Conservation (phyloP, 2,888 invertebrate genomes). For the Chrysolina oricalcia region DNA sequence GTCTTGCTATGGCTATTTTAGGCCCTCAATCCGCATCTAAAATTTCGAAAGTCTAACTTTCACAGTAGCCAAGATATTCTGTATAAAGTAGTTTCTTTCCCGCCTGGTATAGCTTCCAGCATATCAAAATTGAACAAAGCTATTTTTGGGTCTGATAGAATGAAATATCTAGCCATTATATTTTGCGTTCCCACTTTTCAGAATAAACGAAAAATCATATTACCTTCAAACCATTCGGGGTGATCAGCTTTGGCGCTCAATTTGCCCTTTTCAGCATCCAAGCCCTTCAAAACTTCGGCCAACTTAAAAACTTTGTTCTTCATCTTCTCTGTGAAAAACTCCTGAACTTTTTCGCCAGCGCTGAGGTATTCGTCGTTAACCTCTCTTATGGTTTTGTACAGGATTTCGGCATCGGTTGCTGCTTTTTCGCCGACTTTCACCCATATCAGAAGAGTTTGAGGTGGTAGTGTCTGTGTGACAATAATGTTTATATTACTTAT, state of each 20-base stretch:
- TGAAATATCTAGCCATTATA: too few species aligned
- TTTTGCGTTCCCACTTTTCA: background rate
- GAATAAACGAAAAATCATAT: constrained; percentile 24
- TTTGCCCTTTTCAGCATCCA: constrained; percentile 76
- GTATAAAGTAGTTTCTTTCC: too few species aligned
- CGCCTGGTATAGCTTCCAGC: too few species aligned
- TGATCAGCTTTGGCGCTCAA: constrained; percentile 77
- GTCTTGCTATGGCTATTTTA: too few species aligned
- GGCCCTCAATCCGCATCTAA: too few species aligned
- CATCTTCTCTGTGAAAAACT: constrained; percentile 82
- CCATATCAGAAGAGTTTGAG: constrained; percentile 83
- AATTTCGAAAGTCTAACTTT: too few species aligned
- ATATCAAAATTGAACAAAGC: too few species aligned
- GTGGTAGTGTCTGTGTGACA: constrained; percentile 76
- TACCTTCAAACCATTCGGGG: constrained; percentile 87
- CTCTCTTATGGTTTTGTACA: constrained; percentile 81
- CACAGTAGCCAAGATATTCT: too few species aligned
- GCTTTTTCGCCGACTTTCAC: constrained; percentile 68
- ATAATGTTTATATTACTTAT: background rate
- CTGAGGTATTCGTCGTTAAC: constrained; percentile 81
- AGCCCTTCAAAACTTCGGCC: constrained; percentile 69
- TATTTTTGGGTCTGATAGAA: too few species aligned
- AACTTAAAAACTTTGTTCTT: constrained; percentile 74
- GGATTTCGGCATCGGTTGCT: constrained; percentile 79
- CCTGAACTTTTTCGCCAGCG: constrained; percentile 81